These are phyloP conservation scores for Eupsittula cactorum DNA, from an alignment of 2,113 vertebrate species.

Conservation along the genomic window DNA sequence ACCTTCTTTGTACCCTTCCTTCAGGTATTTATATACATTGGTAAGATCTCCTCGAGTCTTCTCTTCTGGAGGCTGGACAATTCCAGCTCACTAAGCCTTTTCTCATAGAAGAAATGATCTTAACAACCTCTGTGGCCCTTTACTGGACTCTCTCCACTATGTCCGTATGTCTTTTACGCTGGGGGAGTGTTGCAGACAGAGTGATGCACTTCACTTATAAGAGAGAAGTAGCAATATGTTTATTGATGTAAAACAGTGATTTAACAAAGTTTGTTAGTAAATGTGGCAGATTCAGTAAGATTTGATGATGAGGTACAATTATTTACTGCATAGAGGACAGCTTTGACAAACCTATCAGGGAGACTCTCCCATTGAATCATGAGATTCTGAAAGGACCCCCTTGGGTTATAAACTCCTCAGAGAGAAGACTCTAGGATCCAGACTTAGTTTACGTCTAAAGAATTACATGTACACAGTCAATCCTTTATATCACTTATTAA, in stretches of 20 bases:
- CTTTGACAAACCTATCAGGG: not conserved
- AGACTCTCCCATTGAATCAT: not conserved
- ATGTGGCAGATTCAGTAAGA: not conserved
- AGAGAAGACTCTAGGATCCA: not conserved
- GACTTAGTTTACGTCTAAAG: not conserved
- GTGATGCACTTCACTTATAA: not conserved
- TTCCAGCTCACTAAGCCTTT: not conserved
- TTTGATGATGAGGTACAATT: not conserved
- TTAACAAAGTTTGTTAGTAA: not conserved
- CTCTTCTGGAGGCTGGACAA: not conserved
- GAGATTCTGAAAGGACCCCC: not conserved
- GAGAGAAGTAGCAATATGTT: not conserved
- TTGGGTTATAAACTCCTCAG: not conserved
- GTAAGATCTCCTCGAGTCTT: not conserved
- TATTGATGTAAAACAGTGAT: not conserved
- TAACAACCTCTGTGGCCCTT: not conserved
- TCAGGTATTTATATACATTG: not conserved
- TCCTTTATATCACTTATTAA: not conserved
- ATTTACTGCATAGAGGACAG: not conserved
- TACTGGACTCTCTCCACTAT: not conserved
- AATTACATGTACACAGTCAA: not conserved
- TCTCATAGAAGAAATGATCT: not conserved
- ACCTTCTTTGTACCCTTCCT: not conserved
- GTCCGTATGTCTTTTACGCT: not conserved
- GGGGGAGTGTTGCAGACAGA: not conserved